phyloP scores from a whole-genome alignment of 1,140 invertebrate genomes.

The Saccostrea glomerata region DNA sequence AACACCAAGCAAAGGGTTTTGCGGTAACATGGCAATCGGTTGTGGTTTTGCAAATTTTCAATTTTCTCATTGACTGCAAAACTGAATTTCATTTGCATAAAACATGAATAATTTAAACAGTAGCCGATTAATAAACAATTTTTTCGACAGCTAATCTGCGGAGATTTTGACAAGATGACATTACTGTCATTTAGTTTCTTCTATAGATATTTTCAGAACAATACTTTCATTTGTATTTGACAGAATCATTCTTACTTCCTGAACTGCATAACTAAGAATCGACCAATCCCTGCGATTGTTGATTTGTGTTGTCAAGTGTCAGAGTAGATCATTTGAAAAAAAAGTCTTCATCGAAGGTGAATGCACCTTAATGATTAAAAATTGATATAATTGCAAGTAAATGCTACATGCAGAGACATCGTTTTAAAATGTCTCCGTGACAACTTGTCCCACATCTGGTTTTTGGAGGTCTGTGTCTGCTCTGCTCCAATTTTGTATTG shows the following conservation, averaged over 20 bases:
- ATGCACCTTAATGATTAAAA: too few relatives aligned
- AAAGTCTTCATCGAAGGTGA: neutral
- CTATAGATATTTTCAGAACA: conserved; percentile 19
- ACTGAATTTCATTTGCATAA: conserved; percentile 2
- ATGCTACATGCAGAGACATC: too few relatives aligned
- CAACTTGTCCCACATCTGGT: too few relatives aligned
- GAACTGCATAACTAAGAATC: neutral
- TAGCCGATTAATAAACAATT: neutral
- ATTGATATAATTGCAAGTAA: too few relatives aligned
- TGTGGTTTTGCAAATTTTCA: neutral
- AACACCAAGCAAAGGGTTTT: neutral
- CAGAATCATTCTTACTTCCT: neutral
- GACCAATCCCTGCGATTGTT: neutral
- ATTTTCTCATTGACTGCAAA: neutral
- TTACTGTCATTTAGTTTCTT: neutral
- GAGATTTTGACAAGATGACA: neutral
- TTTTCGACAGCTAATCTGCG: neutral
- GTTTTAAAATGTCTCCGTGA: too few relatives aligned
- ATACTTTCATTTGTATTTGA: conserved; percentile 3
- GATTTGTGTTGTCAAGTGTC: conserved; percentile 2
- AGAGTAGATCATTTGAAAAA: neutral
- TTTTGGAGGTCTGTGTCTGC: too few relatives aligned
- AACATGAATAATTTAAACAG: conserved; percentile 20
- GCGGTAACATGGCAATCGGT: neutral
- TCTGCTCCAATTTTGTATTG: too few relatives aligned